Evolutionary conservation across 2,888 invertebrate genomes (phyloP).

Genomic region (Caenorhabditis japonica): DNA sequence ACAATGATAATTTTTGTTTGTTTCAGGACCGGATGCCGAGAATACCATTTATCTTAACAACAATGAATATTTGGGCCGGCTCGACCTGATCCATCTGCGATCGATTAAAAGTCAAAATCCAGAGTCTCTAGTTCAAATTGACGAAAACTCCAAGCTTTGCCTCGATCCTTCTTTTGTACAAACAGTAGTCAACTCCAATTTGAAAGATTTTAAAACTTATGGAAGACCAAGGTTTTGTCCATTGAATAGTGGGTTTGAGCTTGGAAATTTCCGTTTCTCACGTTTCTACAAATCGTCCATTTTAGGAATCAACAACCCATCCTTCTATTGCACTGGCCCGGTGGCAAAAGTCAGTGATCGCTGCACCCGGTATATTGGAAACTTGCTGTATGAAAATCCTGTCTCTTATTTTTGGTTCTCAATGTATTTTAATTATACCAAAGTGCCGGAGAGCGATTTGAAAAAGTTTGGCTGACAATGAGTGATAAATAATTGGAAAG

Average conservation of each 20-base stretch:
- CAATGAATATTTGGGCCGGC: constrained; percentile 9
- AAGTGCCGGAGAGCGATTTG: constrained; percentile 9
- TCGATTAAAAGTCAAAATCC: constrained; percentile 17
- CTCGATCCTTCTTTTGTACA: background rate
- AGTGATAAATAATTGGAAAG: background rate
- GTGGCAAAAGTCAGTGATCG: constrained; percentile 11
- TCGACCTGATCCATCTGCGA: constrained; percentile 17
- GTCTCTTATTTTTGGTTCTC: background rate
- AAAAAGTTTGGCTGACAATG: constrained; percentile 12
- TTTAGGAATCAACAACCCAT: constrained; percentile 37
- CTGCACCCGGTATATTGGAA: constrained; percentile 30
- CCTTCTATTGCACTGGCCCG: constrained; percentile 19
- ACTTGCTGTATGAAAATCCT: constrained; percentile 8
- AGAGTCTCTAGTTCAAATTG: background rate
- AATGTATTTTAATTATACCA: constrained; percentile 3
- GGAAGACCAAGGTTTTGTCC: background rate
- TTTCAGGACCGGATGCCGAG: constrained; percentile 13
- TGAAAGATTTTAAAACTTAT: background rate
- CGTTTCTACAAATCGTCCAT: too few species aligned
- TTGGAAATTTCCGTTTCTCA: too few species aligned
- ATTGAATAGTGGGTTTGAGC: too few species aligned
- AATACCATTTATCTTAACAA: background rate
- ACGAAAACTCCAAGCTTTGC: background rate
- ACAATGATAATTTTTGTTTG: background rate
- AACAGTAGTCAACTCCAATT: constrained; percentile 2